These are phyloP conservation scores for Oncorhynchus gorbuscha DNA, from an alignment of 2,113 vertebrate species.

Conservation along the genomic window DNA sequence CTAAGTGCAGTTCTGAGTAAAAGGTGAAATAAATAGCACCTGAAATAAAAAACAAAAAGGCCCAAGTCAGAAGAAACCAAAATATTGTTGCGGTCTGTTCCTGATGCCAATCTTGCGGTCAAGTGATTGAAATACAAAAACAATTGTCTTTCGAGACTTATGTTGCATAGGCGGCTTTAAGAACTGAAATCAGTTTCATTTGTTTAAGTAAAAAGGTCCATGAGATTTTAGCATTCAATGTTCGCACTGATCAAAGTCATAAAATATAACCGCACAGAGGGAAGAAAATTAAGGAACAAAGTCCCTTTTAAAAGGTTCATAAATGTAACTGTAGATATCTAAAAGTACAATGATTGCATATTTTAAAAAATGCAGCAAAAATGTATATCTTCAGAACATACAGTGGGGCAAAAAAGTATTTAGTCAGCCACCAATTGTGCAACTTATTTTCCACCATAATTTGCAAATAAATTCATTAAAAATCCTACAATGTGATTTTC, in stretches of 20 bases:
- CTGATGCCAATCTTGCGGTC: conserved; percentile 75
- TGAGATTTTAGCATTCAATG: conserved; percentile 12
- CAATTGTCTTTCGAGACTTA: conserved; percentile 56
- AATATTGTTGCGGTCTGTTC: conserved; percentile 75
- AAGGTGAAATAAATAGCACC: conserved; percentile 80
- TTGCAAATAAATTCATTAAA: too few species aligned
- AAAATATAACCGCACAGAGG: not conserved
- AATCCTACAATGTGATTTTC: too few species aligned
- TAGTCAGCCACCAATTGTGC: too few species aligned
- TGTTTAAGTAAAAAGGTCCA: conserved; percentile 64
- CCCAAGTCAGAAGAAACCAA: conserved; percentile 83
- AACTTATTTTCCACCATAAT: too few species aligned
- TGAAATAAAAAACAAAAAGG: conserved; percentile 50
- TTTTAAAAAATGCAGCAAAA: not conserved
- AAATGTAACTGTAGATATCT: not conserved
- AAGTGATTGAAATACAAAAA: conserved; percentile 59
- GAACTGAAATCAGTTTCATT: conserved; percentile 26
- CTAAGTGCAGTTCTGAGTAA: conserved; percentile 61
- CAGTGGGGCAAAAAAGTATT: too few species aligned
- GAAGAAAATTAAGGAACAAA: too few species aligned
- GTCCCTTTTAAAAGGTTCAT: not conserved
- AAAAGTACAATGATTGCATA: not conserved
- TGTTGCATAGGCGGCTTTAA: conserved; percentile 89
- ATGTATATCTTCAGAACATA: not conserved
- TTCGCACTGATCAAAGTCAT: not conserved